phyloP scores from a whole-genome alignment of 2,797 vertebrate species.

The Chelmon rostratus region DNA sequence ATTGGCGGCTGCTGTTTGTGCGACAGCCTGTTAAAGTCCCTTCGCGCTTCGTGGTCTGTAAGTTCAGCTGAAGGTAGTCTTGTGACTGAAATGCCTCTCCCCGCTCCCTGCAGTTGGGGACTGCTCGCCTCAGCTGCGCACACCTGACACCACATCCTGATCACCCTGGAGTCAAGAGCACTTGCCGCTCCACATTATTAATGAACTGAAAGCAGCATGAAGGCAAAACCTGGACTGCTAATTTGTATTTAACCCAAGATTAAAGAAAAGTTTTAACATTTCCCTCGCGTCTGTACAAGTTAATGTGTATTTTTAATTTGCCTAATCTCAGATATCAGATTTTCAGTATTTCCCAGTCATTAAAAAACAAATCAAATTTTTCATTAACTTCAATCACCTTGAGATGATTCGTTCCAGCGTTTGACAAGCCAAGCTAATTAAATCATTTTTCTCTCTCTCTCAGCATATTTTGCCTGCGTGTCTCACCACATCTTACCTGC shows the following conservation, averaged over 20 bases:
- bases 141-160: neutral
- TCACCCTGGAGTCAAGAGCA: neutral
- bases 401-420: slow-evolving; percentile 36
- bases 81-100: neutral
- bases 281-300: neutral
- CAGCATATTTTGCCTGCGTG: slow-evolving; percentile 57
- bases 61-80: neutral
- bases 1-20: slow-evolving; percentile 18
- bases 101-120: neutral
- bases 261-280: neutral
- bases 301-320: slow-evolving; percentile 18
- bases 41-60: neutral
- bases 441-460: slow-evolving; percentile 25
- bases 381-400: slow-evolving; percentile 26
- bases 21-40: neutral
- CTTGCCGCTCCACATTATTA: neutral
- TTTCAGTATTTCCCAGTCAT: slow-evolving; percentile 14
- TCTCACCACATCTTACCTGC: slow-evolving; percentile 43
- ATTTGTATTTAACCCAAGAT: neutral
- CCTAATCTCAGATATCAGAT: slow-evolving; percentile 31
- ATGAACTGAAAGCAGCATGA: neutral
- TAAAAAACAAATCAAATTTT: slow-evolving; percentile 33
- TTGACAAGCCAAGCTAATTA: slow-evolving; percentile 57
- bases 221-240: neutral
- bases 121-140: neutral